These are phyloP conservation scores for Leptodactylus fallax DNA, from an alignment of 2,797 vertebrate genomes.

Conservation along the genomic window DNA sequence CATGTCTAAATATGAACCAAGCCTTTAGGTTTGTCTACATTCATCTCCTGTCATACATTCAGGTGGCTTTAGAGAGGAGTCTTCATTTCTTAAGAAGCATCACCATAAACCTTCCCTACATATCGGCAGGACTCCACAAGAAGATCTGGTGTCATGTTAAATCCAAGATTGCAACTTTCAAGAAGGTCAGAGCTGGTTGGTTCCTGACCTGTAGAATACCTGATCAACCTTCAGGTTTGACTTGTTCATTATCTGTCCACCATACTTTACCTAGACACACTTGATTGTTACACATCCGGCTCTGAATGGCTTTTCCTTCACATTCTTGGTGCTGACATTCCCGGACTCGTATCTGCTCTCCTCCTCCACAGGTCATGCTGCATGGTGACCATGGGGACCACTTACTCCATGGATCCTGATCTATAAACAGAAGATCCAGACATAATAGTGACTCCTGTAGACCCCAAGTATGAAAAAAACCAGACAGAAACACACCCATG, in stretches of 20 bases:
- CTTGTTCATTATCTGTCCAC: neutral
- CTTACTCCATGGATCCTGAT: conserved; percentile 70
- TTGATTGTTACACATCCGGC: conserved; percentile 85
- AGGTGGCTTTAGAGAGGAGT: too few relatives aligned
- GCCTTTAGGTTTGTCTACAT: too few relatives aligned
- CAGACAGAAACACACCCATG: neutral
- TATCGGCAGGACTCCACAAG: neutral
- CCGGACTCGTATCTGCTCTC: conserved; percentile 82
- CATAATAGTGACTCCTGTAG: neutral
- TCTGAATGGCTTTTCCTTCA: conserved; percentile 78
- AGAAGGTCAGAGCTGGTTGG: neutral
- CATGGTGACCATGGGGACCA: conserved; percentile 86
- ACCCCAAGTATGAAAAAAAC: neutral
- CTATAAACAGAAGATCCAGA: conserved; percentile 66
- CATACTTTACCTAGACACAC: conserved; percentile 86
- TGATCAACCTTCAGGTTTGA: neutral
- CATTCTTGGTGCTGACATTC: conserved; percentile 76
- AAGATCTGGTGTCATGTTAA: too few relatives aligned
- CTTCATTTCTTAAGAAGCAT: neutral
- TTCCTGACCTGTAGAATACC: neutral
- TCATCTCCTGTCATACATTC: too few relatives aligned
- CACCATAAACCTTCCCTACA: neutral
- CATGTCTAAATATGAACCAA: too few relatives aligned
- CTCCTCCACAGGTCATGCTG: conserved; percentile 87
- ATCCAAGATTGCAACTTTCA: neutral